phyloP scores from a whole-genome alignment of 2,113 vertebrate genomes.

The Eira barbara region DNA sequence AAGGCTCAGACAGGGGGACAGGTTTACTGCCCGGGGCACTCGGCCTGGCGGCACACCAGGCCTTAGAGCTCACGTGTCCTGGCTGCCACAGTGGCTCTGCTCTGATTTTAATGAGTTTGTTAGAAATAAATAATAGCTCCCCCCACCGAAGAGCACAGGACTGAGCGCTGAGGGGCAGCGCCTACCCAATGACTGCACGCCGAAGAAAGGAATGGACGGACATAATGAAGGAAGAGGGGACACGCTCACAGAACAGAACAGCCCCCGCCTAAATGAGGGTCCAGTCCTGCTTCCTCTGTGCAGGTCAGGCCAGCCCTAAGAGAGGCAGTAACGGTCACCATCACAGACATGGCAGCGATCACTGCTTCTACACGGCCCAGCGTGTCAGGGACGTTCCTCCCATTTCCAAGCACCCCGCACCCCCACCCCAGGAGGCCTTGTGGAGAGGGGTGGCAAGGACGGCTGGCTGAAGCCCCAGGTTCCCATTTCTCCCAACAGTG shows the following conservation, averaged over 20 bases:
- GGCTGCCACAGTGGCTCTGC: neutral
- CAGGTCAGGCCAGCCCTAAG: neutral
- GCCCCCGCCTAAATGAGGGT: neutral
- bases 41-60: neutral
- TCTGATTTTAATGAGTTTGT: neutral
- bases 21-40: neutral
- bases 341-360: neutral
- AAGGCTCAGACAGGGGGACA: neutral
- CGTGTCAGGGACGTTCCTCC: accelerated
- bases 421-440: too few relatives aligned
- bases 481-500: neutral
- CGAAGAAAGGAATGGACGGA: neutral
- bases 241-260: neutral
- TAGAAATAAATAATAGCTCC: neutral
- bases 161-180: too few relatives aligned
- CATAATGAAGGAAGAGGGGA: neutral
- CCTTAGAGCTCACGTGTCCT: neutral
- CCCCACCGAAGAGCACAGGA: neutral
- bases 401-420: neutral
- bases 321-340: neutral
- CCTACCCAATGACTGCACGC: accelerated
- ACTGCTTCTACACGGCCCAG: accelerated
- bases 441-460: neutral
- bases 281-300: neutral
- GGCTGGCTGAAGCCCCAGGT: too few relatives aligned